Conservation (phyloP, 2,797 vertebrate genomes). For the Xyrichtys novacula region DNA sequence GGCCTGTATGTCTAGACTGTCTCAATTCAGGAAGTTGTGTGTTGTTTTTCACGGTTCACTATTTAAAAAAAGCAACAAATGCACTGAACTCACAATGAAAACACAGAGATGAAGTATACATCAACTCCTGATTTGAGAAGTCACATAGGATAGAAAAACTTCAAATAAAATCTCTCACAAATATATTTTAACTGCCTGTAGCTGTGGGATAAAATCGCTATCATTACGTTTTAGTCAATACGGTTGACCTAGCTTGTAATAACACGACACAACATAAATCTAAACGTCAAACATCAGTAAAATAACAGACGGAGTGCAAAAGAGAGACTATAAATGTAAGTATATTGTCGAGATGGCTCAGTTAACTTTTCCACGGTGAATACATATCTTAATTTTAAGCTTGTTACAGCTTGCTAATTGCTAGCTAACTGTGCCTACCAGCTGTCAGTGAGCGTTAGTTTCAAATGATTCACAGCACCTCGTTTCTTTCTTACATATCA, state of each 20-base stretch:
- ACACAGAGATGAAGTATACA: background rate
- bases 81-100: constrained; percentile 2
- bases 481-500: background rate
- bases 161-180: background rate
- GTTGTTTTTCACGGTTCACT: constrained; percentile 36
- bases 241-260: constrained; percentile 14
- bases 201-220: constrained; percentile 8
- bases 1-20: constrained; percentile 20
- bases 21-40: constrained; percentile 60
- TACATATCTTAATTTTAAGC: constrained; percentile 27
- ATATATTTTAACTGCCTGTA: constrained; percentile 1
- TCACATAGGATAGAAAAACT: background rate
- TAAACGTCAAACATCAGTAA: background rate
- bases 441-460: constrained; percentile 56
- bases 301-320: background rate
- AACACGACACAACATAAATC: constrained; percentile 22
- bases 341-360: background rate
- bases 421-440: constrained; percentile 51
- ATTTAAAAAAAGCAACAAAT: background rate
- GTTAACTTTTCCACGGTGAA: background rate
- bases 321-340: background rate
- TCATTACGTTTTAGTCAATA: background rate
- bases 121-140: too few species aligned
- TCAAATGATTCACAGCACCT: background rate
- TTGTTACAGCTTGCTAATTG: constrained; percentile 46